Base-by-base conservation (phyloP, 2,888 invertebrate species). In the Cylindroiulus punctatus region DNA sequence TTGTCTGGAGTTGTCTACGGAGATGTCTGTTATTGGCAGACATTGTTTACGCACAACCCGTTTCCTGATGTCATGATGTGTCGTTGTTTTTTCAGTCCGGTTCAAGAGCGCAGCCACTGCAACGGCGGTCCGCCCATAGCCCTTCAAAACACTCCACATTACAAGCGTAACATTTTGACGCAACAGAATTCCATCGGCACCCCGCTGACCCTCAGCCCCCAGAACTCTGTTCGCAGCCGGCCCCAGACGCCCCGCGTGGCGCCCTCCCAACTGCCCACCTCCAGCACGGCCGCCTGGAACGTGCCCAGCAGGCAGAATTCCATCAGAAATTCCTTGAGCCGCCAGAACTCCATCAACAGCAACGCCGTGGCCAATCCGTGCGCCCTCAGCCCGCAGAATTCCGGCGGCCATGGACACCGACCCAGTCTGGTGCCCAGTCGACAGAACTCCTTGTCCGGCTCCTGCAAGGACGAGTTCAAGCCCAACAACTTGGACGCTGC, bases 201-300 rank as follows among this genome's bases (percentile, higher is more conserved):
- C 32, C 87, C 87, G 0, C 30, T 87, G 87, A 90, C 91, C 57
- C 90, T 94, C 87, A 95, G 94, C 90, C 94, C 95, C 32, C 95
- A 95, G 90, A 95, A 94, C 91, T 94, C 95, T 22, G 92, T 94
- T 88, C 92, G 93, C 89, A 92, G 93, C 36, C 89, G 88, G 12
- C 88, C 89, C 3, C 88, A 88, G 7, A 85, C 87, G 12, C 81
- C 86, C 1, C 81, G 44, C 44, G 87, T 87, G 76, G 87, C 85
- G 3, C 85, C 87, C 22, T 81, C 42, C n/a, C 85, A 85, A 32
- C 30, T 82, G 30, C 85, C 85, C 26, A 82, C 65, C 10, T 30
- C 85, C 32, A 42, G 81, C 22, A 57, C 84, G 5, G 85, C 85
- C n/a, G 85, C 76, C 36, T 85, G 85, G 85, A 26, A 84, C 17